These are phyloP conservation scores for Oryzias sinensis DNA, from an alignment of 2,797 vertebrate genomes.

Conservation along the genomic window DNA sequence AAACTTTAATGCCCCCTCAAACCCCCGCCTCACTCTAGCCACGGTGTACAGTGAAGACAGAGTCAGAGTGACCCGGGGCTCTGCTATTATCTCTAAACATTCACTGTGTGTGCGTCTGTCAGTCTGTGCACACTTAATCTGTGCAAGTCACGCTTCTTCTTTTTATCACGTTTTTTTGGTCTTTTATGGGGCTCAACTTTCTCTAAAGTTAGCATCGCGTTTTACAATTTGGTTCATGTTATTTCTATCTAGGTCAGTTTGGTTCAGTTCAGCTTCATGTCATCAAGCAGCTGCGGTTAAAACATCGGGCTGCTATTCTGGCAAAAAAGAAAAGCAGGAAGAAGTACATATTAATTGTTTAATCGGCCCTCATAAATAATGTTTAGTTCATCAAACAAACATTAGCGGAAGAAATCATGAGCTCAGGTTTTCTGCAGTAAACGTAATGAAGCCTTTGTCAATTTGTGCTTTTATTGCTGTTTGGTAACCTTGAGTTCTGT, in stretches of 20 bases:
- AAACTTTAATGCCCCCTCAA: conserved; percentile 34
- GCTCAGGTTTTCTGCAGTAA: no score
- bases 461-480: no score
- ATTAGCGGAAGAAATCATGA: no score
- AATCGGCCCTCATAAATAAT: no score
- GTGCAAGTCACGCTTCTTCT: background rate
- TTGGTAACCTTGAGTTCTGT: no score
- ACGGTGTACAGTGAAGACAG: conserved; percentile 18
- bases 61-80: conserved; percentile 17
- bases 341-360: background rate
- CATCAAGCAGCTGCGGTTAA: background rate
- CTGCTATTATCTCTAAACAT: conserved; percentile 8
- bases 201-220: background rate
- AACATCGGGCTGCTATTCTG: background rate
- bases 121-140: background rate
- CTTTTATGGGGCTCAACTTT: conserved; percentile 18
- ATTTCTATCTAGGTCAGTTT: conserved; percentile 4
- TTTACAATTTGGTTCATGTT: background rate
- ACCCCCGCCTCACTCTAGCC: conserved; percentile 4
- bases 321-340: background rate
- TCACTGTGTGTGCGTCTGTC: no score
- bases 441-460: no score
- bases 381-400: no score
- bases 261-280: conserved; percentile 3
- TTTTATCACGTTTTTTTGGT: conserved; percentile 8